Evolutionary conservation across 2,888 invertebrate species (phyloP), one percentile per base, ranked within the genome.

Genomic region (Tromatobia lineatoria): DNA sequence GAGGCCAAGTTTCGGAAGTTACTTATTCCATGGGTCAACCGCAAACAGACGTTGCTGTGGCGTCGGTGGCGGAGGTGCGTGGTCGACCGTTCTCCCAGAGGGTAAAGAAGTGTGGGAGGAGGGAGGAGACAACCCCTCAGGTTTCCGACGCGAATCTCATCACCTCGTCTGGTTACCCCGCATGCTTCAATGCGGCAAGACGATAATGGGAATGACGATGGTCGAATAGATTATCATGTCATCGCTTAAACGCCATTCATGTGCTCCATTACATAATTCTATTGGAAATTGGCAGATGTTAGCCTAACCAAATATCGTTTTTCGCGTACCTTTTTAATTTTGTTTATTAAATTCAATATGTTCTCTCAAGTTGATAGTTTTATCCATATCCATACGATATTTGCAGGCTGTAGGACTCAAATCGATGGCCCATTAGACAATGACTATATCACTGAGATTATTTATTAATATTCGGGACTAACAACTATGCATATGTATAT

Each of bases 1-100:
- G 34, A 18, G 64, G 13, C 79, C 50, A 80, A 80, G 52, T 80
- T 83, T 42, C 83, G 80, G 71, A 83, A 83, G 80, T 83, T 67
- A 80, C 76, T 80, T 76, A 78, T 80, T 83, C 71, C 70, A 79
- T 25, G 79, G 83, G 83, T 83, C 83, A 80, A 71, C 83, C 76
- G 52, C 83, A 79, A 83, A 79, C 79, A 83, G 59, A 66, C 45
- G 75, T 54, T 29, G 18, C 47, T 79, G 79, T 34, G 71, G 80
- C 59, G 47, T 20, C 69, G 66, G 71, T 34, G 59, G 71, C 67
- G 59, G 45, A 67, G 73, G 70, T 83, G 59, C 29, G 34, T 45
- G 57, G 45, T 75, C 54, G 52, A 66, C 47, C 47, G 34, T 42
- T 42, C 61, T 61, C 25, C 47, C 13, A 13, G 61, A 42, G 18